Conservation (phyloP, 2,888 invertebrate genomes). For the Sesia bembeciformis region DNA sequence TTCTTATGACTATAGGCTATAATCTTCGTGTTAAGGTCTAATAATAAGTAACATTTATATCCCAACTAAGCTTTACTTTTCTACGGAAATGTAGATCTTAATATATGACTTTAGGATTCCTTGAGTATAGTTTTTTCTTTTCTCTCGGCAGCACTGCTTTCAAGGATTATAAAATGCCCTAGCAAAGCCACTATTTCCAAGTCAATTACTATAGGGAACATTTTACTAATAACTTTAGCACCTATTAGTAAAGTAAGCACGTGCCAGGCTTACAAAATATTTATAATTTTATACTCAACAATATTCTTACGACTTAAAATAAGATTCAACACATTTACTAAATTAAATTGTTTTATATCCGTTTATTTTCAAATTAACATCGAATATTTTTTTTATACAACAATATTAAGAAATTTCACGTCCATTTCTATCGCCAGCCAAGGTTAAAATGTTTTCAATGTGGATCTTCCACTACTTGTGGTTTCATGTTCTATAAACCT, state of each 20-base stretch:
- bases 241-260: slow-evolving; percentile 66
- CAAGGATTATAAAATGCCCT: not conserved
- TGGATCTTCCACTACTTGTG: not conserved
- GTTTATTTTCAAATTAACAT: slow-evolving; percentile 5
- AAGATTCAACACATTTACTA: slow-evolving; percentile 31
- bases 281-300: slow-evolving; percentile 72
- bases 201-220: slow-evolving; percentile 91
- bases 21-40: slow-evolving; percentile 55
- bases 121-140: not conserved
- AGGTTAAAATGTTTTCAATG: not conserved
- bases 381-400: slow-evolving; percentile 2
- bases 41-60: slow-evolving; percentile 45
- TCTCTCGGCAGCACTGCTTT: slow-evolving; percentile 27
- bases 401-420: slow-evolving; percentile 11
- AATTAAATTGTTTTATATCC: slow-evolving; percentile 11
- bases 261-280: slow-evolving; percentile 62
- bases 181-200: slow-evolving; percentile 67
- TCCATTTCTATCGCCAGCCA: slow-evolving; percentile 9
- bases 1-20: slow-evolving; percentile 72
- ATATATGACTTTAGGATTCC: slow-evolving; percentile 25
- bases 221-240: slow-evolving; percentile 76
- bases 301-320: slow-evolving; percentile 61
- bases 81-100: slow-evolving; percentile 46
- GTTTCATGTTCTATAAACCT: not conserved
- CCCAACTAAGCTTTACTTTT: slow-evolving; percentile 68